phyloP scores from a whole-genome alignment of 2,888 invertebrate species.

The Hermodice carunculata region DNA sequence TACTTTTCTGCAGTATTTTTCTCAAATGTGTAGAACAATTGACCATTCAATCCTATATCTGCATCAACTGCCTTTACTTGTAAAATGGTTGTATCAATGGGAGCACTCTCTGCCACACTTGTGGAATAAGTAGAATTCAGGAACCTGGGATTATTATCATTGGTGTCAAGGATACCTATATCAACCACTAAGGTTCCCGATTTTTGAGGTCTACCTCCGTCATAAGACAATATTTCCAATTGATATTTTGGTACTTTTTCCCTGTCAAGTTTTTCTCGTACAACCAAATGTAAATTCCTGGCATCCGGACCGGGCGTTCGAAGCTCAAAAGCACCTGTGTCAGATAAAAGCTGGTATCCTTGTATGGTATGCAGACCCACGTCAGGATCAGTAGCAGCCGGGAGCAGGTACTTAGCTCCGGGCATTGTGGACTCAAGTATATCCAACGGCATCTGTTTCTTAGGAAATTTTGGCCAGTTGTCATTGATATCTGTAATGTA shows the following conservation, averaged over 20 bases:
- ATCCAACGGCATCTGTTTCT: neutral
- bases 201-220: neutral
- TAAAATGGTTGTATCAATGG: neutral
- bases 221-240: neutral
- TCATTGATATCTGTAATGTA: constrained; percentile 3
- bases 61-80: constrained; percentile 7
- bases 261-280: neutral
- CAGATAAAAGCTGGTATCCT: neutral
- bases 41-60: constrained; percentile 12
- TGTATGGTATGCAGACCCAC: neutral
- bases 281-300: neutral
- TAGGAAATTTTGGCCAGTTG: neutral
- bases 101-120: neutral
- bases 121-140: neutral
- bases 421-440: neutral
- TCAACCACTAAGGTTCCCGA: neutral
- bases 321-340: neutral
- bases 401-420: neutral
- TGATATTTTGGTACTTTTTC: neutral
- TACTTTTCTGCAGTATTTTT: neutral
- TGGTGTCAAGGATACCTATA: constrained; percentile 1
- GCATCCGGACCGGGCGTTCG: neutral
- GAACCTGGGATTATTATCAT: constrained; percentile 15
- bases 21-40: neutral
- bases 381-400: neutral